Evolutionary conservation across 2,797 vertebrate species (phyloP).

Genomic region (Neostethus bicornis): DNA sequence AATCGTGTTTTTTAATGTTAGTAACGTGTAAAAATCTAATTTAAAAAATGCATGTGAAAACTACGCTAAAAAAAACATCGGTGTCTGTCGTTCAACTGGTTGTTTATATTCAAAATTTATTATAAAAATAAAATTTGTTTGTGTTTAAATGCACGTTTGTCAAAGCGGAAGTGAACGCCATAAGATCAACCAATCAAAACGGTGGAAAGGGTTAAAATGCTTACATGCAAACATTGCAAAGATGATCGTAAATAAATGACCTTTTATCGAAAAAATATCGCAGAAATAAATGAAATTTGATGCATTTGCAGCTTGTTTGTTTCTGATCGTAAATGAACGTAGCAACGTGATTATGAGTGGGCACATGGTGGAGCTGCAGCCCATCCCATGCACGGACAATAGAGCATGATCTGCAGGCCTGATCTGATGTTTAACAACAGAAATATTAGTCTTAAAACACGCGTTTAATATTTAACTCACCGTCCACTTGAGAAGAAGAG

Average conservation of each 20-base stretch:
- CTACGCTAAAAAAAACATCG: too few relatives aligned
- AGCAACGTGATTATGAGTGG: slow-evolving; percentile 29
- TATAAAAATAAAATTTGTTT: background rate
- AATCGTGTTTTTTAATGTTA: too few relatives aligned
- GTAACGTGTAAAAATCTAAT: too few relatives aligned
- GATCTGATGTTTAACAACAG: background rate
- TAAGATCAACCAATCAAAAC: slow-evolving; percentile 60
- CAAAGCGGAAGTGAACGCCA: slow-evolving; percentile 69
- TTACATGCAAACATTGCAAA: slow-evolving; percentile 46
- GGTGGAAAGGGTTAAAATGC: slow-evolving; percentile 67
- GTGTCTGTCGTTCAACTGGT: too few relatives aligned
- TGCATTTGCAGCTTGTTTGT: background rate
- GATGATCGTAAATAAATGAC: slow-evolving; percentile 4
- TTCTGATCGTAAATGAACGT: background rate
- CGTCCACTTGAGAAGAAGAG: slow-evolving; percentile 66
- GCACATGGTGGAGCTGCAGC: slow-evolving; percentile 79
- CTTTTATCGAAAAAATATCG: background rate
- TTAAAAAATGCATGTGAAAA: too few relatives aligned
- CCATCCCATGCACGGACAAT: slow-evolving; percentile 71
- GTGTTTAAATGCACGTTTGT: slow-evolving; percentile 7
- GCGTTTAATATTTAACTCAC: slow-evolving; percentile 60
- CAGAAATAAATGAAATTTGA: too few relatives aligned
- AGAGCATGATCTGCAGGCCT: slow-evolving; percentile 38
- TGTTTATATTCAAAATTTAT: background rate
- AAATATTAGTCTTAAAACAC: background rate